Percentiles rank a stretch among this genome's conserved stretches.
These are phyloP conservation scores for Chrysaora quinquecirrha DNA, from an alignment of 30 jellyfish, hydroid and myxozoan genomes.

Conservation along the genomic window DNA sequence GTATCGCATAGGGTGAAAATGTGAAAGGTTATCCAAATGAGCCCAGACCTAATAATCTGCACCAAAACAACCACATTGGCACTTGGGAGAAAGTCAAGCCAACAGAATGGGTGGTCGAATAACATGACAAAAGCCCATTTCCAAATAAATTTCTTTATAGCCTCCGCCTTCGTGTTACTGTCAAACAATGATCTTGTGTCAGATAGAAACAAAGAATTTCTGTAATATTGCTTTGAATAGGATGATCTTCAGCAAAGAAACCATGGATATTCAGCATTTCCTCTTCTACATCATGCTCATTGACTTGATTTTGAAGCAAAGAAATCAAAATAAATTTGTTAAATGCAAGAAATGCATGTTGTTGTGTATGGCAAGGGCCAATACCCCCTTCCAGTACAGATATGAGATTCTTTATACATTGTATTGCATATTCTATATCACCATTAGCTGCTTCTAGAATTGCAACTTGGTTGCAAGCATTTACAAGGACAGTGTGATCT, in stretches of 20 bases:
- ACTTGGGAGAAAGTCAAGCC: conserved; percentile 38
- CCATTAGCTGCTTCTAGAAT: neutral
- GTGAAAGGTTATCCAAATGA: conserved; percentile 9
- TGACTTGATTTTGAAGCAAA: neutral
- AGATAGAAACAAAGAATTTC: too few relatives aligned
- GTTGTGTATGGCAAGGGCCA: neutral
- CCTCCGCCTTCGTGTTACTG: neutral
- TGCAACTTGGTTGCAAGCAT: neutral
- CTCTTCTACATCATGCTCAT: neutral
- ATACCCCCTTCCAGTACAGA: neutral
- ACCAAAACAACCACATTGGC: neutral
- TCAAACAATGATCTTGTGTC: too few relatives aligned
- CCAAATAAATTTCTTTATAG: conserved; percentile 5
- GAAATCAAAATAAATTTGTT: too few relatives aligned
- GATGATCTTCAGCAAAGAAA: neutral
- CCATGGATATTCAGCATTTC: neutral
- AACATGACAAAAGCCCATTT: conserved; percentile 8
- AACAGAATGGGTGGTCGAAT: conserved; percentile 36
- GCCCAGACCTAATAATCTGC: conserved; percentile 45
- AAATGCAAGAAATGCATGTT: neutral
- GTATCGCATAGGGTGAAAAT: conserved; percentile 15
- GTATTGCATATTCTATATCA: neutral
- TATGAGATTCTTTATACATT: neutral
- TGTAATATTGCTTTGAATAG: neutral
- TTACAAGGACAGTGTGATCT: neutral